Percentiles rank a stretch among this genome's conserved stretches.
These are phyloP conservation scores for Drosophila tsacasi DNA, from an alignment of 1,140 invertebrate genomes.

Conservation along the genomic window DNA sequence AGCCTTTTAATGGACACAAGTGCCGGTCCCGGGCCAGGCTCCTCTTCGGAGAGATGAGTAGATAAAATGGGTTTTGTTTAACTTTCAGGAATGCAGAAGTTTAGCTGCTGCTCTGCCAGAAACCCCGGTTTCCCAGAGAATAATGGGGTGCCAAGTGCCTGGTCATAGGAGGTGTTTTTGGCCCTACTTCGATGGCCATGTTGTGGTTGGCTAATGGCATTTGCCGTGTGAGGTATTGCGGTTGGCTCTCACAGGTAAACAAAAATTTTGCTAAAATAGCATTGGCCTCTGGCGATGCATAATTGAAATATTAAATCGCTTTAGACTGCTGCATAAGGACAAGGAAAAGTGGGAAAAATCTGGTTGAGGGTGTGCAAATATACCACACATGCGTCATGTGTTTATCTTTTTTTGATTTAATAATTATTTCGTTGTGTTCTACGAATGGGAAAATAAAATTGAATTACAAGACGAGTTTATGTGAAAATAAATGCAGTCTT, in stretches of 20 bases:
- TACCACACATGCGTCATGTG: neutral
- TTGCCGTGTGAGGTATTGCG: slow-evolving; percentile 6
- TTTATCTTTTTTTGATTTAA: neutral
- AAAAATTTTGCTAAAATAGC: slow-evolving; percentile 11
- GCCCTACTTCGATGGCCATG: neutral
- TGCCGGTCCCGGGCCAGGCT: slow-evolving; percentile 5
- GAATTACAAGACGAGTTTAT: neutral
- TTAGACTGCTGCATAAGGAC: neutral
- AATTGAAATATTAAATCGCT: slow-evolving; percentile 12
- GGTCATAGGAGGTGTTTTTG: slow-evolving; percentile 2
- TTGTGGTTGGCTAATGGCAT: slow-evolving; percentile 8
- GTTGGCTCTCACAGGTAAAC: neutral
- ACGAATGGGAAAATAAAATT: no score
- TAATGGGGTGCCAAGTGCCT: slow-evolving; percentile 6
- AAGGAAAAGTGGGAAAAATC: neutral
- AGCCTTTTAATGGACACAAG: slow-evolving; percentile 52
- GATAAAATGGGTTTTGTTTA: slow-evolving; percentile 43
- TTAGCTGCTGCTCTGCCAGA: slow-evolving; percentile 6
- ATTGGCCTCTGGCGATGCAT: neutral
- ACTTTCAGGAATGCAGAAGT: slow-evolving; percentile 35
- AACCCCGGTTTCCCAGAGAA: neutral
- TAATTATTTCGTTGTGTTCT: neutral
- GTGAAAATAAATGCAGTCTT: no score
- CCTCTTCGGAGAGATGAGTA: slow-evolving; percentile 17
- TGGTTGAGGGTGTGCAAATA: neutral